Conservation (phyloP, 2,797 vertebrate genomes). For the Chloroceryle inda region DNA sequence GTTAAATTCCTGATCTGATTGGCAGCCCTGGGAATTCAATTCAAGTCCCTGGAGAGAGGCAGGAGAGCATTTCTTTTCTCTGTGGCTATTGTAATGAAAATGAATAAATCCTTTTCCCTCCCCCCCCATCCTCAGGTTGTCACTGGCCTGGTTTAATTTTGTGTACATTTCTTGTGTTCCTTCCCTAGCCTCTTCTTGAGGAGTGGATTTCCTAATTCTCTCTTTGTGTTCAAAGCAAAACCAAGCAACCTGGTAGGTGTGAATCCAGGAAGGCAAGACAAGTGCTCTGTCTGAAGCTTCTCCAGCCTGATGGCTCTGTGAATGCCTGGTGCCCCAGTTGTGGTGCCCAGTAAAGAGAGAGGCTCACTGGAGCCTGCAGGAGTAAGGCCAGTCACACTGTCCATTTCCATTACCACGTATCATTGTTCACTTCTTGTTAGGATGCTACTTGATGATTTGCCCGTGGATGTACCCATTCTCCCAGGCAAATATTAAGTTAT, state of each 20-base stretch:
- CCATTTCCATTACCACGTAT: not conserved
- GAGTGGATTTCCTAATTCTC: not conserved
- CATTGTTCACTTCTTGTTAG: not conserved
- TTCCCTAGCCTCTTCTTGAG: not conserved
- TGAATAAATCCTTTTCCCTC: conserved; percentile 56
- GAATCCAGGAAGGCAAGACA: not conserved
- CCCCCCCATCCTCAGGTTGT: conserved; percentile 38
- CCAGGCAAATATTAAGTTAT: not conserved
- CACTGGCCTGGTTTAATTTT: conserved; percentile 50
- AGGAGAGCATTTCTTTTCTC: conserved; percentile 60
- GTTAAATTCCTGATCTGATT: conserved; percentile 74
- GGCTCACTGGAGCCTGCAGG: accelerated
- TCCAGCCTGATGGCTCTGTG: not conserved
- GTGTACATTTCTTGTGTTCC: not conserved
- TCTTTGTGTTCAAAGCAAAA: not conserved
- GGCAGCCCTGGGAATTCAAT: conserved; percentile 73
- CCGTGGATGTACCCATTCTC: not conserved
- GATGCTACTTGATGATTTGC: not conserved
- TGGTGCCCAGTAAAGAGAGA: not conserved
- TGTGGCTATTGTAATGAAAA: conserved; percentile 74
- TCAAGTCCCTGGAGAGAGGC: conserved; percentile 52
- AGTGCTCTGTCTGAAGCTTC: not conserved
- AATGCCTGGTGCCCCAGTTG: not conserved
- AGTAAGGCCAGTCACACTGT: not conserved
- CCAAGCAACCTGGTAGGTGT: not conserved